Base-by-base conservation (phyloP, 1,140 invertebrate species). In the Rhopalosiphum maidis region DNA sequence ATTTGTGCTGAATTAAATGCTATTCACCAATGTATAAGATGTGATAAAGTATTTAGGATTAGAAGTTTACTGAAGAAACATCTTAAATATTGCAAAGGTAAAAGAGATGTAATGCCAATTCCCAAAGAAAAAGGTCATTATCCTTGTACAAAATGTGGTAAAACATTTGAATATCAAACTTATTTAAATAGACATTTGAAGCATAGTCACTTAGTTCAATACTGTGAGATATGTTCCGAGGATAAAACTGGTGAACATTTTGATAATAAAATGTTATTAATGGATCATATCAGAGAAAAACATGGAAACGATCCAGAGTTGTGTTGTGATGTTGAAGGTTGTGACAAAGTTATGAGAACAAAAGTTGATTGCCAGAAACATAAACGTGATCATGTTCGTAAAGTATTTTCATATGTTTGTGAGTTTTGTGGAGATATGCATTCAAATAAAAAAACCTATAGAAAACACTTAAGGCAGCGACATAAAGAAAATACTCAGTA, bases 401-500 rank as follows among this genome's bases (percentile, higher is more conserved):
- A 95, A 30, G 95, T 94, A 4, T 95, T 95, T 37, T 95, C 95
- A 0, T 96, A 96, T 90, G 95, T 96, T n/a, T 97, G 96, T 93
- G 96, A 96, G 92, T 96, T 96, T 93, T 97, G 96, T 94, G 96
- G 96, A 8, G 96, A 97, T 94, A 95, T 96, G 0, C 95, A 96
- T 2, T 95, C 96, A 21, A 96, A 96, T 93, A 96, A 96, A 94
- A 94, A 96, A 3, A 96, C 96, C 94, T 94, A 96, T 3, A 96
- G 96, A 93, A 96, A 96, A 96, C 96, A 96, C 93, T 95, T 96
- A 8, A 94, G 96, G 85, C 96, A 95, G 15, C 94, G 94, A 37
- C 95, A 95, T 60, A 93, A 94, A 77, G 90, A 77, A 35, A 93
- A 94, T 30, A 94, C 96, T 30, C 96, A 96, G 2, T 95, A 96